Evolutionary conservation across 1,140 invertebrate species (phyloP).

Genomic region (Leucophenga varia): DNA sequence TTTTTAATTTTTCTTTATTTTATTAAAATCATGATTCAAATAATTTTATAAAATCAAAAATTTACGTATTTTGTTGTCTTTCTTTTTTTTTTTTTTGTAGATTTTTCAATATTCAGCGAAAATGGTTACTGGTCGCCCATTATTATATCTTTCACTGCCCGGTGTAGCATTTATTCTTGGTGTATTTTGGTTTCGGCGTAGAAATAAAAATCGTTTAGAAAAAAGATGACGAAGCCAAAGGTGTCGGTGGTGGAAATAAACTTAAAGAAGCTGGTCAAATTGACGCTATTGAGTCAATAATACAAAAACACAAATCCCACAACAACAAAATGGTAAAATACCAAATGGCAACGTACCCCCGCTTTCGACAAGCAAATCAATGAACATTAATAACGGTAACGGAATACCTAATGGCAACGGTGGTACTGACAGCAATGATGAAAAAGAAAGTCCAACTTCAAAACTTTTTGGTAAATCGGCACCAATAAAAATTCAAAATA

Average conservation of each 20-base stretch:
- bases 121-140: conserved; percentile 56
- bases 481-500: conserved; percentile 55
- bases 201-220: conserved; percentile 55
- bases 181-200: conserved; percentile 55
- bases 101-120: conserved; percentile 55
- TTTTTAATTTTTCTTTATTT: too few relatives aligned
- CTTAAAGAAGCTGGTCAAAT: conserved; percentile 8
- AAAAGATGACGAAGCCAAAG: conserved; percentile 34
- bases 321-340: conserved; percentile 29
- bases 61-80: too few relatives aligned
- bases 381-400: conserved; percentile 36
- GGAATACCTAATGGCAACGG: conserved; percentile 14
- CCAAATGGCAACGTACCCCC: conserved; percentile 10
- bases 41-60: too few relatives aligned
- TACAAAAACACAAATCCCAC: conserved; percentile 23
- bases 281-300: conserved; percentile 6
- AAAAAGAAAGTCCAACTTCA: conserved; percentile 39
- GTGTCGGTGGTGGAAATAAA: too few relatives aligned
- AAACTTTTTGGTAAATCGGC: conserved; percentile 52
- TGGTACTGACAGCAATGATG: conserved; percentile 3
- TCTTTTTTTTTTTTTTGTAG: conserved; percentile 26
- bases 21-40: too few relatives aligned
- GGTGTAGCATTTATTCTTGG: conserved; percentile 55
- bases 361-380: conserved; percentile 28
- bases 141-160: conserved; percentile 55